Conservation (phyloP, 2,888 invertebrate genomes). For the Aphodius granarius region DNA sequence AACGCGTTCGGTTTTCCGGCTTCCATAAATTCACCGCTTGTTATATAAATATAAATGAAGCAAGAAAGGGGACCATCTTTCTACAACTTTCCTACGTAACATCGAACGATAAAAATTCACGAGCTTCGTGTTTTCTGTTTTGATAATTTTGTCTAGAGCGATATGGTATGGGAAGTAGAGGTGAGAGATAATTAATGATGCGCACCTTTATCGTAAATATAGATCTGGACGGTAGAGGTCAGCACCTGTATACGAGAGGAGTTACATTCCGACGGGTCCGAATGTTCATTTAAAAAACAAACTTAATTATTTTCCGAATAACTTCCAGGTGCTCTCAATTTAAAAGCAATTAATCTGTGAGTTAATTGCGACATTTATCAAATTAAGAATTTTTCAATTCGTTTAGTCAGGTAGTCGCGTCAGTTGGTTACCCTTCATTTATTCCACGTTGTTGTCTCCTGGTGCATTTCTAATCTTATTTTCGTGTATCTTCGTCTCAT, state of each 20-base stretch:
- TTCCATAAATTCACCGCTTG: background rate
- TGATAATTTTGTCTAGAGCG: no score
- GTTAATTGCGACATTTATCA: background rate
- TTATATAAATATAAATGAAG: background rate
- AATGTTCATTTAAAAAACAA: background rate
- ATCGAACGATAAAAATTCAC: no score
- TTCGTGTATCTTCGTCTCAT: background rate
- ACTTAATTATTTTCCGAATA: background rate
- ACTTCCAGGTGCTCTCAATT: background rate
- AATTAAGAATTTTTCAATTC: background rate
- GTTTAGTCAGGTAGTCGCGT: background rate
- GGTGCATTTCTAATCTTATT: background rate
- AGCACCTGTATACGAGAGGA: background rate
- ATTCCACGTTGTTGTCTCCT: background rate
- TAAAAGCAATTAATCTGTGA: background rate
- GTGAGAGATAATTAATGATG: background rate
- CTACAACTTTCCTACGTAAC: no score
- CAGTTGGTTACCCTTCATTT: background rate
- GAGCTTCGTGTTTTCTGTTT: no score
- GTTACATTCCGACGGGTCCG: background rate
- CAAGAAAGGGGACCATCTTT: no score
- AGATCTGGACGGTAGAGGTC: background rate
- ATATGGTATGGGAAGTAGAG: background rate
- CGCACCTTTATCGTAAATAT: background rate
- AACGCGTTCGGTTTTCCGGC: background rate